Percentiles rank a stretch among this genome's conserved stretches.
These are phyloP conservation scores for Tragelaphus eurycerus DNA, from an alignment of 2,797 vertebrate species.

Conservation along the genomic window DNA sequence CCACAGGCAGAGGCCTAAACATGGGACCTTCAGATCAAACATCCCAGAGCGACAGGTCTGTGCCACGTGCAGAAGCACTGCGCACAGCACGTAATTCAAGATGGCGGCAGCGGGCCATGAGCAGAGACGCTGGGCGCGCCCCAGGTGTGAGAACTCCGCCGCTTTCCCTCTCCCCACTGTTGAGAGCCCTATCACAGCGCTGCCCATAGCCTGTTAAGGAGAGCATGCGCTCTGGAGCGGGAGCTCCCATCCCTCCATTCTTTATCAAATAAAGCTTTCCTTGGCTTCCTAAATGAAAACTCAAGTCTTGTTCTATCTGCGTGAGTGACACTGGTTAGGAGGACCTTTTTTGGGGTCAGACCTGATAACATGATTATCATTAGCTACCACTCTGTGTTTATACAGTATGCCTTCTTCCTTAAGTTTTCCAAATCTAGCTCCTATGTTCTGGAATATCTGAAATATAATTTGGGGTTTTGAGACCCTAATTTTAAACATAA, in stretches of 20 bases:
- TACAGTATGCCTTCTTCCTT: not conserved
- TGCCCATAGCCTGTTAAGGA: too few relatives aligned
- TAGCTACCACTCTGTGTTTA: not conserved
- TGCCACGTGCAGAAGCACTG: fast-evolving
- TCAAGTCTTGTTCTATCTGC: not conserved
- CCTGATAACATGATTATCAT: not conserved
- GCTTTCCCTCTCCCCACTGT: not conserved
- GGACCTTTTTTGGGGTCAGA: not conserved
- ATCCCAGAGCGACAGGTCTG: too few relatives aligned
- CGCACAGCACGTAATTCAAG: not conserved
- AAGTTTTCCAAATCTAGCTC: not conserved
- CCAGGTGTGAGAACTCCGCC: not conserved
- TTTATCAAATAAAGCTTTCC: not conserved
- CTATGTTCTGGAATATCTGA: not conserved
- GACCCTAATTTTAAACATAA: conserved; percentile 22
- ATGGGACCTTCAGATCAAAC: not conserved
- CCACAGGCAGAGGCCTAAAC: not conserved
- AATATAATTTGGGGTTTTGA: conserved; percentile 10
- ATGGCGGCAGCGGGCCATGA: not conserved
- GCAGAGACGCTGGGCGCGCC: not conserved
- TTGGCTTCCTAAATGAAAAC: not conserved
- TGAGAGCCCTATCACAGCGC: not conserved
- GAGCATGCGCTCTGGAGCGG: fast-evolving
- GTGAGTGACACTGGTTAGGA: not conserved
- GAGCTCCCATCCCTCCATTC: not conserved